phyloP scores from a whole-genome alignment of 2,888 invertebrate genomes.

The Lycia hirtaria region DNA sequence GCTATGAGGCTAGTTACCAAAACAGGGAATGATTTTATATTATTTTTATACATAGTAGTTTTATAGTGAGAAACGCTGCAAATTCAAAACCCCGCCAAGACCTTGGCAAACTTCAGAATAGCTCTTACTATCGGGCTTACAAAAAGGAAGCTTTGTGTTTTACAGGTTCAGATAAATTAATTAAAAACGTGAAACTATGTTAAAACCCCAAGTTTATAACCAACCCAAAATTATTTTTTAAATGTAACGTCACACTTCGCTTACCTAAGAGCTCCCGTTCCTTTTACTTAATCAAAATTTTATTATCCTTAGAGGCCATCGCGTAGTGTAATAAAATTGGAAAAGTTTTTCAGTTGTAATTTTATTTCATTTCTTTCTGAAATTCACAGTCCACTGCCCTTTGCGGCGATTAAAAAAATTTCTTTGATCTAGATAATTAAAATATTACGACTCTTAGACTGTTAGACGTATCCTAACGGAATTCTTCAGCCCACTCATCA shows the following conservation, averaged over 20 bases:
- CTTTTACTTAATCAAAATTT: slow-evolving; percentile 35
- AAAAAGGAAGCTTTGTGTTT: not conserved
- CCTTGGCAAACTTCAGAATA: no score
- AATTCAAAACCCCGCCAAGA: no score
- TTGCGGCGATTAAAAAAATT: slow-evolving; percentile 26
- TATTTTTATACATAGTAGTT: no score
- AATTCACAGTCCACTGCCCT: slow-evolving; percentile 28
- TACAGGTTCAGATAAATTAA: not conserved
- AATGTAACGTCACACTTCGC: slow-evolving; percentile 23
- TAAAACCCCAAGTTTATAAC: not conserved
- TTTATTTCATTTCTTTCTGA: slow-evolving; percentile 27
- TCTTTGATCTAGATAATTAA: slow-evolving; percentile 21
- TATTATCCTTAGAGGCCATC: slow-evolving; percentile 32
- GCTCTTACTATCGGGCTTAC: no score
- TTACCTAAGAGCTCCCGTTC: slow-evolving; percentile 28
- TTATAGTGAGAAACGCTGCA: no score
- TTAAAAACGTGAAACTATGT: not conserved
- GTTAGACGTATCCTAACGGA: not conserved
- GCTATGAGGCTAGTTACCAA: no score
- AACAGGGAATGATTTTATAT: no score
- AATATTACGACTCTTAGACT: not conserved
- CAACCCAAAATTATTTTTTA: slow-evolving; percentile 16
- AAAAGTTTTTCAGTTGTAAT: slow-evolving; percentile 35
- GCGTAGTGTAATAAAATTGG: slow-evolving; percentile 34
- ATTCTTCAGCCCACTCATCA: not conserved